phyloP scores from a whole-genome alignment of 1,140 invertebrate genomes.

The Anadara kagoshimensis region DNA sequence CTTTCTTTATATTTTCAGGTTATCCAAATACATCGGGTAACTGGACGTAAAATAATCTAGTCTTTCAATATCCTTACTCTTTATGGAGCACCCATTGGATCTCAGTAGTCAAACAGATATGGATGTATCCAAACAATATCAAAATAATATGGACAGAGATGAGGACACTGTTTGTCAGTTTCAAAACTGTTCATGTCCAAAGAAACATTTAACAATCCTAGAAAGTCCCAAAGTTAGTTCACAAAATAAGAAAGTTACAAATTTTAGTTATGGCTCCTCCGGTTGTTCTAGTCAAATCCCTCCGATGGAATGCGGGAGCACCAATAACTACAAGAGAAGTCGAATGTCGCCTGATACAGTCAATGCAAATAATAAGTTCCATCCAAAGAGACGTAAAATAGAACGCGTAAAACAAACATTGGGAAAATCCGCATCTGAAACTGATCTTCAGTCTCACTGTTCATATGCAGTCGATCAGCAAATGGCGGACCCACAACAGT shows the following conservation, averaged over 20 bases:
- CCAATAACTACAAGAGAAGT: conserved; percentile 13
- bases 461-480: background rate
- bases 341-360: background rate
- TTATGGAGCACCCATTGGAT: conserved; percentile 41
- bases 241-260: background rate
- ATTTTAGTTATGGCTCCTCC: background rate
- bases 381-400: conserved; percentile 35
- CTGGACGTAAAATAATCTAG: too few relatives aligned
- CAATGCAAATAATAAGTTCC: background rate
- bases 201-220: conserved; percentile 30
- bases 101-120: conserved; percentile 28
- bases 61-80: too few relatives aligned
- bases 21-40: too few relatives aligned
- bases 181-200: conserved; percentile 36
- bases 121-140: conserved; percentile 1
- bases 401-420: conserved; percentile 30
- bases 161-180: conserved; percentile 35
- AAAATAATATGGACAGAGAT: conserved; percentile 31
- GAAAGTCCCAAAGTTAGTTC: conserved; percentile 20
- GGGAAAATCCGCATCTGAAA: conserved; percentile 23
- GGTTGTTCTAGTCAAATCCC: conserved; percentile 3
- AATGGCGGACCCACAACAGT: conserved; percentile 10
- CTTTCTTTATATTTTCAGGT: too few relatives aligned
- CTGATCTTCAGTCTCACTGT: conserved; percentile 18
- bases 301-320: conserved; percentile 1